A percentile compares a stretch with the other conserved stretches of the same genome.
phyloP scores from a whole-genome alignment of 2,797 vertebrate genomes.

The Xiphophorus birchmanni region DNA sequence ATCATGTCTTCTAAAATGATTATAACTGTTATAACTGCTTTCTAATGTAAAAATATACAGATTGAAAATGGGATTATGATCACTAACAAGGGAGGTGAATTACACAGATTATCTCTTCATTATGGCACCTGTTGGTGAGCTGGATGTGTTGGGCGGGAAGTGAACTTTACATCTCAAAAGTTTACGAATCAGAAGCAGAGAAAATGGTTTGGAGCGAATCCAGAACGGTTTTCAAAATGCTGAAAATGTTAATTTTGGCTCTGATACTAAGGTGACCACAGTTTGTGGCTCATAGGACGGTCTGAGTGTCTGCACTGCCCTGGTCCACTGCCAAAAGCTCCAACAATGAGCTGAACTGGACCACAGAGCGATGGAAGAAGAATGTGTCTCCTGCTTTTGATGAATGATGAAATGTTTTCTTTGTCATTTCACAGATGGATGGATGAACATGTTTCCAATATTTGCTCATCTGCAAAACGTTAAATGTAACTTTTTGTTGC shows the following conservation, averaged over 20 bases:
- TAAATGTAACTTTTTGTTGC: too few species aligned
- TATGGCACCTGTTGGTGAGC: neutral
- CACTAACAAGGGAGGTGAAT: neutral
- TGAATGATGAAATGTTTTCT: conserved; percentile 4
- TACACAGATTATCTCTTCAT: neutral
- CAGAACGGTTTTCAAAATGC: neutral
- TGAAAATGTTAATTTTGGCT: too few species aligned
- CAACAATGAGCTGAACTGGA: neutral
- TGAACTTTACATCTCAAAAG: too few species aligned
- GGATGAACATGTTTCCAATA: neutral
- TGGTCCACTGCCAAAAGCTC: neutral
- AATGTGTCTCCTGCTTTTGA: conserved; percentile 1
- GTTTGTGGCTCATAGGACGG: neutral
- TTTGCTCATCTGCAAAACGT: too few species aligned
- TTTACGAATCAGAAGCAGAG: neutral
- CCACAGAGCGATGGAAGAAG: neutral
- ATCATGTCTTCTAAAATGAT: neutral
- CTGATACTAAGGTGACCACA: neutral
- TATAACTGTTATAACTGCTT: neutral
- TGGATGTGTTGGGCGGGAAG: too few species aligned
- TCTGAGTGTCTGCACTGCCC: neutral
- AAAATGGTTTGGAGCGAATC: neutral
- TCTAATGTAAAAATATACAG: neutral
- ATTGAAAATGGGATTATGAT: neutral
- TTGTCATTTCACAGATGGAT: neutral